Base-by-base conservation (phyloP, 2,888 invertebrate genomes). In the Branchellion lobata region DNA sequence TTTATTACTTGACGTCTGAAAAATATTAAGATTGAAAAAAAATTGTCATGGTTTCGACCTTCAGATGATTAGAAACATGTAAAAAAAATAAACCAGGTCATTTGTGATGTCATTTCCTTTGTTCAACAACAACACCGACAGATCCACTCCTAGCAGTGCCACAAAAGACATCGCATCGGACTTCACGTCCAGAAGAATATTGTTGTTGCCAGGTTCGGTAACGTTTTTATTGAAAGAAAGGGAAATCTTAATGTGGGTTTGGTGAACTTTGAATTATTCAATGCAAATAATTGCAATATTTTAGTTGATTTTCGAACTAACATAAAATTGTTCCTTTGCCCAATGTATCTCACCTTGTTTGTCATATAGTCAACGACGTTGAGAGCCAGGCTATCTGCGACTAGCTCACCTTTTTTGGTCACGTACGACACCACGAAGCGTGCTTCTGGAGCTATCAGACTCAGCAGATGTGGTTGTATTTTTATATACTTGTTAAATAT, bases 101-200 rank as follows among this genome's bases (percentile, higher is more conserved):
- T 69, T 68, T 18, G 77, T 81, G 80, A 81, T 77, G 47, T 81
- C 81, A 74, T 81, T 81, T 31, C 79, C 79, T 1, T 51, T 36
- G 27, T 57, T 36, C 8, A 81, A 80, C 1, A 81, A 80, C 51
- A 81, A 72, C 5, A 80, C 81, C n/a, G 77, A 80, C 74, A 80
- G 81, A 34, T 81, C 81, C 1, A 81, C 80, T 5, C 61, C 81
- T 1, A 72, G 65, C 24, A 80, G 21, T 14, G 53, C 74, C 24
- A 77, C 79, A 36, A 29, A 76, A 1, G 81, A 81, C 0, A 31
- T 18, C 11, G 21, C 18, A 27, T n/a, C 68, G 1, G 76, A 61
- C 1, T 72, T 76, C 31, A 81, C 80, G 8, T 31, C 51, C 65
- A 81, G 31, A 31, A 24, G 36, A 40, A 81, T 61, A 11, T 36